These are phyloP conservation scores for Chaunax sp. DNA, from an alignment of 2,797 vertebrate genomes.

Conservation along the genomic window DNA sequence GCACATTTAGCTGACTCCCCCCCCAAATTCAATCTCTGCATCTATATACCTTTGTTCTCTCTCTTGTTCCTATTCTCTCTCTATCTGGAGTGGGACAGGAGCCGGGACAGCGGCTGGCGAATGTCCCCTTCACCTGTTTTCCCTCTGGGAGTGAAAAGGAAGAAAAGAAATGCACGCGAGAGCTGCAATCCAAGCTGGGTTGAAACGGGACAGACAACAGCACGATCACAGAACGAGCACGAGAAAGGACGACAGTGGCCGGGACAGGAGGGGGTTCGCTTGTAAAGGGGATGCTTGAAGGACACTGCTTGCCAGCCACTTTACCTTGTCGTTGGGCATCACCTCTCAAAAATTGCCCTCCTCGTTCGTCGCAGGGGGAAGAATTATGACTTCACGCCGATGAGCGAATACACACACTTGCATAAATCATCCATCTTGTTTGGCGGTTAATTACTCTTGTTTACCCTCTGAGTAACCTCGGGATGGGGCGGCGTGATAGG, in stretches of 20 bases:
- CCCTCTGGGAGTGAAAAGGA: conserved; percentile 27
- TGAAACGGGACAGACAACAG: conserved; percentile 68
- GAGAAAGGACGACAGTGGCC: conserved; percentile 67
- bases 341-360: conserved; percentile 64
- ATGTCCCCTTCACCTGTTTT: conserved; percentile 32
- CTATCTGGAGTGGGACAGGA: conserved; percentile 55
- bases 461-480: conserved; percentile 81
- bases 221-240: conserved; percentile 73
- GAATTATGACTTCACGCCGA: conserved; percentile 80
- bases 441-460: conserved; percentile 83
- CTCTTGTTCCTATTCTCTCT: conserved; percentile 47
- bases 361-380: conserved; percentile 56
- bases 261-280: conserved; percentile 24
- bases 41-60: conserved; percentile 54
- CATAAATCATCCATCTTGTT: conserved; percentile 83
- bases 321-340: conserved; percentile 59
- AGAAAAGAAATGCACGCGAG: conserved; percentile 56
- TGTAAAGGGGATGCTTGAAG: conserved; percentile 47
- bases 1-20: conserved; percentile 53
- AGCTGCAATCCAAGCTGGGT: conserved; percentile 62
- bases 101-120: conserved; percentile 40
- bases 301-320: conserved; percentile 51
- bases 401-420: conserved; percentile 76
- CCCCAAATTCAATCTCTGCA: conserved; percentile 41
- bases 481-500: conserved; percentile 76